Base-by-base conservation (phyloP, 37 sponge, comb jelly and placozoan species). In the Aphrocallistes beatrix region DNA sequence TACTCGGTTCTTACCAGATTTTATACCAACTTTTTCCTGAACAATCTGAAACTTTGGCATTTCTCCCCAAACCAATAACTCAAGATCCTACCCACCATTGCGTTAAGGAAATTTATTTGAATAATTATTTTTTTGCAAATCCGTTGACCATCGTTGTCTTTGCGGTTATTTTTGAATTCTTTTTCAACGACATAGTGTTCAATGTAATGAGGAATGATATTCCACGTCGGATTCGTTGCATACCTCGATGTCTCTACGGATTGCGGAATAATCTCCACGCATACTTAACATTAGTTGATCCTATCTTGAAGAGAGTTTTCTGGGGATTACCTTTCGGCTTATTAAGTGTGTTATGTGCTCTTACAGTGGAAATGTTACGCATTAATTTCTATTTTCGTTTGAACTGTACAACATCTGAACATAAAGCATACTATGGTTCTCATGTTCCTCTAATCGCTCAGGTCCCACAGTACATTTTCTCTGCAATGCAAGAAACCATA, bases 281-380 rank as follows among this genome's bases (percentile, higher is more conserved):
- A 60, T 60, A 60, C 34, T 13, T 60, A 25, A 6, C 75, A 60
- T 60, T 13, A 28, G 75, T 13, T 3, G 75, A 60, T 60, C 75
- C 75, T 13, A 60, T 60, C 34, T 28, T 60, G 75, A 60, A 60
- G n/a, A 21, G 75, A 13, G 21, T 60, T 60, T 60, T 60, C 75
- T 60, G 75, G 75, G 75, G 75, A 3, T 28, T 60, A 60, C 75
- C 75, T 25, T 60, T 60, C n/a, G 75, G 75, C 8, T 60, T 60
- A 60, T 30, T 60, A 8, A 60, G 75, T 13, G 75, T 30, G 34
- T 6, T 60, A 6, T 60, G 75, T 60, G 75, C 75, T 60, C 75
- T 60, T 60, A 19, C 21, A 19, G 75, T 60, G 10, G 75, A 60
- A 13, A 28, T 60, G 8, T 19, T 60, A 8, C 75, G 75, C 3